Evolutionary conservation across 1,140 invertebrate genomes (phyloP).

Genomic region (Sycophila sp.): DNA sequence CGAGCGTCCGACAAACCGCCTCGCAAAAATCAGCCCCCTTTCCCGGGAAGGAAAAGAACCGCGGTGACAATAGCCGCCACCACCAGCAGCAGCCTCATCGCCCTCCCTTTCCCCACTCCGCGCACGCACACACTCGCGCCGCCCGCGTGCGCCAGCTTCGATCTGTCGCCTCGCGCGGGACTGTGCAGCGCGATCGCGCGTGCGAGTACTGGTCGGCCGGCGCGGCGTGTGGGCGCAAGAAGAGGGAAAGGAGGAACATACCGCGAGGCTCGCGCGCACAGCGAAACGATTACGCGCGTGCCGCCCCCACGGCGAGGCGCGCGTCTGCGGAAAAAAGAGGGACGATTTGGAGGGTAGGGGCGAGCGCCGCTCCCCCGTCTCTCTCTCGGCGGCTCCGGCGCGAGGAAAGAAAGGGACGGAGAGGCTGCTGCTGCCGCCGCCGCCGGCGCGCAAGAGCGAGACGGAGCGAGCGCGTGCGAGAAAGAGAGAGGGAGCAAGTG

Average conservation of each 20-base stretch:
- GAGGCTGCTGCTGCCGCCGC: neutral
- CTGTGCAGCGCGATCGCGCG: slow-evolving; percentile 18
- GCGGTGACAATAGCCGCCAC: slow-evolving; percentile 58
- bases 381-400: neutral
- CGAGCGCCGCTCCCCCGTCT: slow-evolving; percentile 9
- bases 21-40: slow-evolving; percentile 70
- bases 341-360: slow-evolving; percentile 34
- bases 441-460: neutral
- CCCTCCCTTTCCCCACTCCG: neutral
- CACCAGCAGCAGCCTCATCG: slow-evolving; percentile 44
- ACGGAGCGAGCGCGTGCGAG: slow-evolving; percentile 30
- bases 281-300: slow-evolving; percentile 39
- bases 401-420: neutral
- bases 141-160: slow-evolving; percentile 16
- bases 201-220: neutral
- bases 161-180: slow-evolving; percentile 14
- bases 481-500: slow-evolving; percentile 44
- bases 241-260: slow-evolving; percentile 35
- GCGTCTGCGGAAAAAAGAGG: slow-evolving; percentile 46
- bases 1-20: slow-evolving; percentile 43
- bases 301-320: slow-evolving; percentile 53
- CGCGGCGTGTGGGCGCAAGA: neutral
- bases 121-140: slow-evolving; percentile 16
- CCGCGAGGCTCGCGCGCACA: slow-evolving; percentile 33
- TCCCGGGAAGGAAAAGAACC: slow-evolving; percentile 59